Evolutionary conservation across 2,797 vertebrate genomes (phyloP).

Genomic region (Phalloptychus januarius): DNA sequence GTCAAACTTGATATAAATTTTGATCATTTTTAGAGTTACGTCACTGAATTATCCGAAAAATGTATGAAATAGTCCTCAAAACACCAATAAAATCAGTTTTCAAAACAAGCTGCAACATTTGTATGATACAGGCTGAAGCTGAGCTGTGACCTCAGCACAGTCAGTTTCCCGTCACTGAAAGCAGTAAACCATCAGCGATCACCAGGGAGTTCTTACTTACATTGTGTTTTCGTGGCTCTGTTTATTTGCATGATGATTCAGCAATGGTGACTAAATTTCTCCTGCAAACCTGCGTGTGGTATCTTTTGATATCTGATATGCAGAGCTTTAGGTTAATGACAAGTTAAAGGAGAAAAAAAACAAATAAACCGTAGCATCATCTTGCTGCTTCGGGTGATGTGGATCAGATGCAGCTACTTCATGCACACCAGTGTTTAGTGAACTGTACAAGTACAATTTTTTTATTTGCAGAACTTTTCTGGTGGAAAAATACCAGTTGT

Average conservation of each 20-base stretch:
- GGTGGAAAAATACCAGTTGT: background rate
- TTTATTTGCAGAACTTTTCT: background rate
- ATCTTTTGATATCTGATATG: constrained; percentile 38
- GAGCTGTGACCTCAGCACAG: constrained; percentile 13
- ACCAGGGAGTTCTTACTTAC: constrained; percentile 32
- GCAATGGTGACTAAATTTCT: constrained; percentile 31
- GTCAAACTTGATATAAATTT: background rate
- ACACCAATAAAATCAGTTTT: constrained; percentile 2
- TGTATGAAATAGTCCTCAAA: background rate
- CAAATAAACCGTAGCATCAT: constrained; percentile 41
- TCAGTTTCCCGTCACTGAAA: constrained; percentile 46
- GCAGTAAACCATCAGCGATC: constrained; percentile 43
- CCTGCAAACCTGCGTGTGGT: constrained; percentile 33
- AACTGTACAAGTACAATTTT: constrained; percentile 23
- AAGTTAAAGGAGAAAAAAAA: constrained; percentile 24
- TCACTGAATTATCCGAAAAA: background rate
- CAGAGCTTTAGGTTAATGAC: constrained; percentile 33
- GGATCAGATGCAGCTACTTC: constrained; percentile 16
- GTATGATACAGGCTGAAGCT: background rate
- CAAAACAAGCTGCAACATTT: constrained; percentile 19
- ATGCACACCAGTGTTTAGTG: constrained; percentile 36
- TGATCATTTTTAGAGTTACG: background rate
- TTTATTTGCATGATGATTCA: constrained; percentile 69
- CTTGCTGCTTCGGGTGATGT: constrained; percentile 30
- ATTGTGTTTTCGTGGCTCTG: constrained; percentile 42